phyloP scores from a whole-genome alignment of 2,113 vertebrate genomes.

The Plestiodon gilberti region DNA sequence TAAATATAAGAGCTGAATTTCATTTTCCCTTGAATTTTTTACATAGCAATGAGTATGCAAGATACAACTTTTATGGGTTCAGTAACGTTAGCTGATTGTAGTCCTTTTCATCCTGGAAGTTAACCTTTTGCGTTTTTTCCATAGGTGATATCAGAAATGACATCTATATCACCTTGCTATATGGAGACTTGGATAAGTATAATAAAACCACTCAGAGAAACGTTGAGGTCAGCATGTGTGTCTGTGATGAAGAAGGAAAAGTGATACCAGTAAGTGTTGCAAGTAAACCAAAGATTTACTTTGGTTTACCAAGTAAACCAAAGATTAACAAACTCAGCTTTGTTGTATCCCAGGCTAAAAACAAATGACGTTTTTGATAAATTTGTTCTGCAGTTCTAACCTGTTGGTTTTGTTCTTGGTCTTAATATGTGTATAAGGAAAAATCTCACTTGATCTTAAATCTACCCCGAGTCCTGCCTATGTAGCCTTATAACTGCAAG shows the following conservation, averaged over 20 bases:
- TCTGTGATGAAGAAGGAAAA: constrained; percentile 94
- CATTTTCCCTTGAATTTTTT: background rate
- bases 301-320: background rate
- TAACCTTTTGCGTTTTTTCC: constrained; percentile 41
- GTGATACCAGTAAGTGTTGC: constrained; percentile 83
- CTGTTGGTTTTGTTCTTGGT: background rate
- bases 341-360: background rate
- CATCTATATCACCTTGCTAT: constrained; percentile 92
- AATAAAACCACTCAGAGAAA: constrained; percentile 98
- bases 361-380: background rate
- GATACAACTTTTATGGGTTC: background rate
- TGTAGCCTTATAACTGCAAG: background rate
- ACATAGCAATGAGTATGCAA: background rate
- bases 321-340: background rate
- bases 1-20: background rate
- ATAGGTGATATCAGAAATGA: constrained; percentile 94
- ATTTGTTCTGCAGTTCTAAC: background rate
- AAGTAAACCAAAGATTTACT: background rate
- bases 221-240: constrained; percentile 96
- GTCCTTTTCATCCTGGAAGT: background rate
- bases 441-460: background rate
- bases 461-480: background rate
- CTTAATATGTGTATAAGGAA: background rate
- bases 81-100: background rate
- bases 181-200: constrained; percentile 97